Percentiles rank a stretch among this genome's conserved stretches.
Conservation (phyloP, 2,113 vertebrate species). For the Tenrec ecaudatus region DNA sequence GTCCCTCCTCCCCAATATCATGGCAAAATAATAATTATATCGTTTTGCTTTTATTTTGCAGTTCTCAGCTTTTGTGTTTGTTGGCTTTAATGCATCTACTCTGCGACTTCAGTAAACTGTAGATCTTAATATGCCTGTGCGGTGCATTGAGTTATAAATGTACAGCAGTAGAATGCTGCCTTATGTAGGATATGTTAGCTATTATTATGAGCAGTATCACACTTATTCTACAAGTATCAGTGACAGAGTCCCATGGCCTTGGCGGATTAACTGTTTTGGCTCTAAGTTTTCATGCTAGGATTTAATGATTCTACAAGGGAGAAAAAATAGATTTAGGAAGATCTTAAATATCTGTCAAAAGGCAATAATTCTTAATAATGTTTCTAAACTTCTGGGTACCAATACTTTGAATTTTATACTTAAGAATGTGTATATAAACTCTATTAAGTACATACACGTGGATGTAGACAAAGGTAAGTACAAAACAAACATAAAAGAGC, state of each 20-base stretch:
- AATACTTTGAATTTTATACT: neutral
- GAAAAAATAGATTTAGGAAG: constrained; percentile 43
- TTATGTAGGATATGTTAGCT: neutral
- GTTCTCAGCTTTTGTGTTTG: too few species aligned
- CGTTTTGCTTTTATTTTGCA: too few species aligned
- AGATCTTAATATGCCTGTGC: neutral
- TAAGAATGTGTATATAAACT: neutral
- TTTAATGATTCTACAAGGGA: constrained; percentile 46
- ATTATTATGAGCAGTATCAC: neutral
- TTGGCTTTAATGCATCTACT: too few species aligned
- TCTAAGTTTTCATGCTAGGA: constrained; percentile 27
- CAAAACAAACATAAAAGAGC: neutral
- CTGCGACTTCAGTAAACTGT: neutral
- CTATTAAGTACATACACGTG: neutral
- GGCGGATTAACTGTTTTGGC: neutral
- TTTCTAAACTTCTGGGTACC: neutral
- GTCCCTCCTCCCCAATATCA: too few species aligned
- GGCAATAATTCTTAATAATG: constrained; percentile 17
- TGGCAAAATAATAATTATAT: too few species aligned
- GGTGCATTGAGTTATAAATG: neutral
- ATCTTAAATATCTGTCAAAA: constrained; percentile 48
- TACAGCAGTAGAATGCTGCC: neutral
- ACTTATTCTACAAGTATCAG: neutral
- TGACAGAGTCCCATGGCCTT: neutral
- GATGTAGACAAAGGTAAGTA: neutral